Base-by-base conservation (phyloP, 2,113 vertebrate species). In the Sigmodon hispidus region DNA sequence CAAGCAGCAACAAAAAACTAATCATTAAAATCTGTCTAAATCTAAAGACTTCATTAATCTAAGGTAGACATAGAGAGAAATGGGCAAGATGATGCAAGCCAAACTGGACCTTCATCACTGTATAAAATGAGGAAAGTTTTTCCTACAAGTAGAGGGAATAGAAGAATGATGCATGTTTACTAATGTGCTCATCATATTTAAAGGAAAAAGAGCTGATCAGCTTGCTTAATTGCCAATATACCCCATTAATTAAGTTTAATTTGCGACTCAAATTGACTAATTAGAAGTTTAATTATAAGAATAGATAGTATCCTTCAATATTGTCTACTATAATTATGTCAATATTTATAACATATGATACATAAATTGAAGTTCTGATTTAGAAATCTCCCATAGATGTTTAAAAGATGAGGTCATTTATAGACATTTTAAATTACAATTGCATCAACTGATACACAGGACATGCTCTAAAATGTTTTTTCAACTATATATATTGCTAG, bases 201-300 rank as follows among this genome's bases (percentile, higher is more conserved):
- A 91, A 94, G 52, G 57, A 90, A 86, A 88, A 96, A 91, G 26
- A 52, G 70, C 70, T 91, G 70, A 76, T 84, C 43, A 57, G 50
- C 83, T 94, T 94, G 45, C 13, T 88, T 89, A 94, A 85, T 90
- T 96, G 95, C 61, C 75, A 77, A 92, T 90, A 88, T n/a, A 95
- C 16, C 69, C 65, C 43, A 57, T 88, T 72, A 94, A 87, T 86
- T 57, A 91, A 89, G 73, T 96, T 97, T 65, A 96, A 94, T 95
- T 96, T 34, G 75, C 89, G 73, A 90, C 52, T 84, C 87, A 87
- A 92, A 91, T 90, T 80, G 63, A 31, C 34, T 94, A 94, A 91
- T 95, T 87, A 95, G 19, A 93, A 90, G 52, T 90, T 93, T 96
- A 95, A 94, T 96, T 95, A 45, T 94, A 76, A 95, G 91, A 94